Conservation (phyloP, 1,140 invertebrate genomes). For the Ceratina australensis region DNA sequence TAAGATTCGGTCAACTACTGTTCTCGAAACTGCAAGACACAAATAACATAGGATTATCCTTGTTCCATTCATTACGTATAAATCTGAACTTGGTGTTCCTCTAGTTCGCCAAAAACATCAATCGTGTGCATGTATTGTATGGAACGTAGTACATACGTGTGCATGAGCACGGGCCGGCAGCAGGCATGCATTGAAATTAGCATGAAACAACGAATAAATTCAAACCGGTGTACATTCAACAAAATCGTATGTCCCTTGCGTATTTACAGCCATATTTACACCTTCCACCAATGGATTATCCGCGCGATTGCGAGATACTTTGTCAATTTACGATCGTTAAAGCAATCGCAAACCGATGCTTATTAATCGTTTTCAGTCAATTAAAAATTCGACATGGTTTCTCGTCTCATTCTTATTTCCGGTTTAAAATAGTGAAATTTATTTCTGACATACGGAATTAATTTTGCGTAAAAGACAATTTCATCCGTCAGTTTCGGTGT, state of each 20-base stretch:
- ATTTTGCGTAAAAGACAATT: background rate
- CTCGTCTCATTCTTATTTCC: no score
- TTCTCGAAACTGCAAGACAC: background rate
- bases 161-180: background rate
- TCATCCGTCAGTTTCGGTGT: background rate
- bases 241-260: background rate
- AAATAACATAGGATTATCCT: background rate
- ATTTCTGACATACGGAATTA: no score
- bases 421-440: no score
- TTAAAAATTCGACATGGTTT: no score
- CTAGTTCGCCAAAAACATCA: conserved; percentile 44
- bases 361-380: no score
- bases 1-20: no score
- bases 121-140: conserved; percentile 51
- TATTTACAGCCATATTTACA: background rate
- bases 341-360: no score
- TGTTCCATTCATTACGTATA: background rate
- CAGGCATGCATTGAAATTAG: conserved; percentile 21
- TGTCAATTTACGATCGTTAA: no score
- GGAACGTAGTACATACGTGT: conserved; percentile 17
- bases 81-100: conserved; percentile 15
- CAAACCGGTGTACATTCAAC: background rate
- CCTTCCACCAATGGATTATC: background rate
- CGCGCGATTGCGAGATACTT: background rate
- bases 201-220: conserved; percentile 6